Conservation (phyloP, 1,140 invertebrate species). For the Bombus waltoni region DNA sequence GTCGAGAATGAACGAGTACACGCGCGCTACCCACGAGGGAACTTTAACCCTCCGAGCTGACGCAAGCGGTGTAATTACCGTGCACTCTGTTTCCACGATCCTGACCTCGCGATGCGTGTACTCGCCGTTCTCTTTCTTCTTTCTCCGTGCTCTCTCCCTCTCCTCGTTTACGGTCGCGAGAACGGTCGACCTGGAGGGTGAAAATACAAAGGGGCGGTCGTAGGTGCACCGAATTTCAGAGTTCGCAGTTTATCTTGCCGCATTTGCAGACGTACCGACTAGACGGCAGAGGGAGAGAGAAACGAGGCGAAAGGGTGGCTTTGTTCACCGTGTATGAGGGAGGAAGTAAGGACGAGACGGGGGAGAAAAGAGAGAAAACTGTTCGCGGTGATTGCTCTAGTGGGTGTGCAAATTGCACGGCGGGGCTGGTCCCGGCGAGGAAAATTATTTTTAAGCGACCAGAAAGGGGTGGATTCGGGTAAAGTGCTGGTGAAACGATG, state of each 20-base stretch:
- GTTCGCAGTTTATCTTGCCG: constrained; percentile 69
- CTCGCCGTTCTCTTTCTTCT: constrained; percentile 10
- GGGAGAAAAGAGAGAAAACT: constrained; percentile 32
- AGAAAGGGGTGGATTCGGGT: constrained; percentile 8
- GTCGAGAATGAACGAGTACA: background rate
- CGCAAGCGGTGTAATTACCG: constrained; percentile 50
- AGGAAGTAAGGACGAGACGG: constrained; percentile 5
- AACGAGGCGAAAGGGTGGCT: constrained; percentile 49
- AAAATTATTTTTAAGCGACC: constrained; percentile 44
- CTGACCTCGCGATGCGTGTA: constrained; percentile 31
- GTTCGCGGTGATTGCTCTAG: constrained; percentile 43
- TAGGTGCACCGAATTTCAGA: constrained; percentile 62
- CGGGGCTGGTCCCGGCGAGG: background rate
- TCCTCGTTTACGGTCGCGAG: constrained; percentile 14
- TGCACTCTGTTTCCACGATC: constrained; percentile 28
- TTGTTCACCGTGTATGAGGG: constrained; percentile 47
- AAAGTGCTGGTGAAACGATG: background rate
- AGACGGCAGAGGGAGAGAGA: background rate
- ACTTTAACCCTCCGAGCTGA: background rate
- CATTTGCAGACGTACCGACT: constrained; percentile 54
- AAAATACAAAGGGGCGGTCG: constrained; percentile 56
- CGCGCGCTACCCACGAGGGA: background rate
- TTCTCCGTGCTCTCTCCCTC: background rate
- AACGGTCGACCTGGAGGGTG: constrained; percentile 2
- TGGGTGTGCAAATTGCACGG: constrained; percentile 35